Evolutionary conservation across 2,113 vertebrate species (phyloP), one percentile per base, ranked within the genome.

Genomic region (Phrynosoma blainvillii): DNA sequence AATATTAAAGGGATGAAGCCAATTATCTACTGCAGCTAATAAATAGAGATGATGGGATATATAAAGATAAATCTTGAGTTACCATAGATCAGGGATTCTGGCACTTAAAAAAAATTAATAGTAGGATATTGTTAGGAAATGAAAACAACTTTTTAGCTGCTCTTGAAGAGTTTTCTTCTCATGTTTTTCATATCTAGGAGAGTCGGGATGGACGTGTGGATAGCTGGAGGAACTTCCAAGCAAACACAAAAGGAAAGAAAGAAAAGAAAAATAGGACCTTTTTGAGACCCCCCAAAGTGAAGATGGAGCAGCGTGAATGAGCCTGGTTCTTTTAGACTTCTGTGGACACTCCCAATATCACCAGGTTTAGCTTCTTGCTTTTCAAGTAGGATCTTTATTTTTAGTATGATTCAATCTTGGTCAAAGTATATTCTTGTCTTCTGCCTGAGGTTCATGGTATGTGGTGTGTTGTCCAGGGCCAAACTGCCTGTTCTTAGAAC

Each of bases 221-320:
- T 94, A 99, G 99, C 93, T 99, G 99, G 99, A 97, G 99, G 92
- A 98, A 93, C 92, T 99, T 99, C 89, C 99, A 99, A 93, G 97
- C 98, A 68, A 98, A 99, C 93, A 98, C 98, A 56, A 99, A 99
- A 90, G 97, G 93, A 77, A 98, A 96, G 93, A 99, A 99, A 93
- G 98, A 99, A 94, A 99, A 99, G 96, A 99, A 99, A 94, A 98
- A 98, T 89, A 96, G 98, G 86, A 98, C 99, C 89, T 99, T 99
- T 96, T 97, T 99, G 90, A 98, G 99, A 95, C 99, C 99, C 68
- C 99, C 99, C 0, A 99, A 99, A 97, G 99, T 99, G 93, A 99
- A 99, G 96, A 99, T 99, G 99, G 99, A 99, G 90, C 98, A 99
- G 95, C 97, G 97, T 42, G 97, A 98, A 96, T 97, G 95, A 97